Evolutionary conservation across 1,140 invertebrate species (phyloP), one percentile per base, ranked within the genome.

Genomic region (Scylla paramamosain): DNA sequence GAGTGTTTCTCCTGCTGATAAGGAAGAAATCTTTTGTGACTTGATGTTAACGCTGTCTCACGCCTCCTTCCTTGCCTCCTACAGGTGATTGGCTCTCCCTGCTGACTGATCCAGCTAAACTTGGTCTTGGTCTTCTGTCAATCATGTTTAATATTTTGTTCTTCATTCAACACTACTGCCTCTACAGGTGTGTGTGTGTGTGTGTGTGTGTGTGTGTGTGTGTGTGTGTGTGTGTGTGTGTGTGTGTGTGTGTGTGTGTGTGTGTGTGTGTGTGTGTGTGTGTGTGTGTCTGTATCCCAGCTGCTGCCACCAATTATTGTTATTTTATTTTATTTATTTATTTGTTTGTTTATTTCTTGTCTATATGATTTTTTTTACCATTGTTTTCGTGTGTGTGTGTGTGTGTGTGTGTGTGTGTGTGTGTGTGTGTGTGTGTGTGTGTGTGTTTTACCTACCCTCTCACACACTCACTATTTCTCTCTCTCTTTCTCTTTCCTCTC

Each of bases 61-160:
- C 20, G 0, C 29, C 10, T 39, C 25, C 25, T 25, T 89, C 31
- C 8, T 31, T 59, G 31, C 59, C 16, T 91, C 39, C 28, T 32
- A 12, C 94, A 96, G 95, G 94, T 87, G 99, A 99, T 97, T 99
- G 99, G 99, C 97, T 97, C 14, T 99, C 99, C 46, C 98, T 99
- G 97, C 99, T 99, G 97, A 99, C 99, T 4, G 99, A 99, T 97
- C 98, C 98, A 6, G 99, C 99, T 0, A 99, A 99, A 97, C 99
- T 99, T 97, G 99, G 99, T 83, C 97, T 99, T 4, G 99, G 99
- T 82, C 97, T 99, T 14, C 99, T 99, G 97, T 99, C 99, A 8
- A 98, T 99, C 45, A 97, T 98, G 28, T 99, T 99, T 97, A 99
- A 99, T 97, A 97, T 99, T 94, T 98, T 99, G 97, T 99, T 99